Conservation (phyloP, 2,113 vertebrate species). For the Sinocyclocheilus anshuiensis region DNA sequence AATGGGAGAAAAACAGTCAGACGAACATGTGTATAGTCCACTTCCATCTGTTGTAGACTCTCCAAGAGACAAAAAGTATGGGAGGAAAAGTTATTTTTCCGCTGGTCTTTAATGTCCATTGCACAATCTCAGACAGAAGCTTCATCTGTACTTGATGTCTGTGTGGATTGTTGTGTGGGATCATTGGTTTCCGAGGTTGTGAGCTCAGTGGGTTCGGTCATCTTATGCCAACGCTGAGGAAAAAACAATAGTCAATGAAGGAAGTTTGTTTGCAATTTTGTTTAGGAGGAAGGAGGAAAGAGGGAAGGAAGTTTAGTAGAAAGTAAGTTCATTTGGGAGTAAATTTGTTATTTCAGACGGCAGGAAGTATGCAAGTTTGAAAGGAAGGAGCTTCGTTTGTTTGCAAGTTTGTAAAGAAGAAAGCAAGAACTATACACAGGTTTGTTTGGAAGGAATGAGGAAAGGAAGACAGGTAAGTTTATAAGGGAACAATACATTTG, state of each 20-base stretch:
- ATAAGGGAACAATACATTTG: no score
- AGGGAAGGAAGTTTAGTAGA: neutral
- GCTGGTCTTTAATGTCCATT: neutral
- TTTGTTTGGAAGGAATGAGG: no score
- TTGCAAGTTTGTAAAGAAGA: no score
- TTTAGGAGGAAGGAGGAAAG: no score
- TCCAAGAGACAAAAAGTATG: neutral
- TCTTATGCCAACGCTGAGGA: conserved; percentile 80
- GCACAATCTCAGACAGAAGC: conserved; percentile 66
- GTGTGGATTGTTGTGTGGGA: conserved; percentile 62
- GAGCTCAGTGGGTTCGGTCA: conserved; percentile 75
- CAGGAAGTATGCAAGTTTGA: neutral
- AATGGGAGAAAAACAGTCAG: neutral
- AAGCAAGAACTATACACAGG: neutral
- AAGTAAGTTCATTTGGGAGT: neutral
- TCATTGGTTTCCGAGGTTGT: conserved; percentile 69
- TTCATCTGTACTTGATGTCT: conserved; percentile 70
- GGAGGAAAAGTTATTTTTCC: neutral
- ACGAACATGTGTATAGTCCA: neutral
- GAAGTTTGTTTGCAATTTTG: neutral
- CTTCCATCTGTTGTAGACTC: neutral
- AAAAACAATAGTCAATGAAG: conserved; percentile 35
- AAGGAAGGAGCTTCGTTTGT: neutral
- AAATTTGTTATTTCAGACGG: neutral
- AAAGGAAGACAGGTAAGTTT: no score